Evolutionary conservation across 2,113 vertebrate species (phyloP).

Genomic region (Poecilia latipinna): DNA sequence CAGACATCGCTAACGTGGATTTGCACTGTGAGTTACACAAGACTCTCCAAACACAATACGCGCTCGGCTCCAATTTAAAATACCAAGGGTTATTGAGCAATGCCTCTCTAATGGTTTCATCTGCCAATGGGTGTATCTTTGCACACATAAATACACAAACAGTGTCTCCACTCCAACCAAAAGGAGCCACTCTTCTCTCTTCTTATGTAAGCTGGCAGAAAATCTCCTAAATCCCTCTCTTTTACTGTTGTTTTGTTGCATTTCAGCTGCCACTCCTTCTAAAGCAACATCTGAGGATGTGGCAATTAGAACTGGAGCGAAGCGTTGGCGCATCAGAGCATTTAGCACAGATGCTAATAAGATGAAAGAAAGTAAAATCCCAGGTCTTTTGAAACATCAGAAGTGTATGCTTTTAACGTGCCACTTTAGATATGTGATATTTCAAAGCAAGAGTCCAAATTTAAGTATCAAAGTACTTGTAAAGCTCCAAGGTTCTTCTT

Average conservation of each 20-base stretch:
- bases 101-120: slow-evolving; percentile 81
- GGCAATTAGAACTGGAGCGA: slow-evolving; percentile 70
- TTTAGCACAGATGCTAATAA: slow-evolving; percentile 69
- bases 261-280: slow-evolving; percentile 64
- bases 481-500: too few relatives aligned
- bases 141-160: slow-evolving; percentile 57
- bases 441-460: too few relatives aligned
- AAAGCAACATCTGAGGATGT: slow-evolving; percentile 82
- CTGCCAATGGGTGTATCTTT: slow-evolving; percentile 67
- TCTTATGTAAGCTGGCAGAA: slow-evolving; percentile 74
- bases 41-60: slow-evolving; percentile 35
- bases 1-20: slow-evolving; percentile 42
- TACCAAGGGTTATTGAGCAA: slow-evolving; percentile 76
- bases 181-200: slow-evolving; percentile 61
- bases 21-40: slow-evolving; percentile 29
- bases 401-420: neutral
- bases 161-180: slow-evolving; percentile 31
- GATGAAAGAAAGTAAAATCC: slow-evolving; percentile 14
- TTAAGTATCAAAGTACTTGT: too few relatives aligned
- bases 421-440: neutral
- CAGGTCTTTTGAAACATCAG: slow-evolving; percentile 10
- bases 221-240: slow-evolving; percentile 75
- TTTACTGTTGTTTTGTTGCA: slow-evolving; percentile 84
- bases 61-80: slow-evolving; percentile 78
- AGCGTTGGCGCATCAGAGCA: slow-evolving; percentile 61